Percentiles rank a stretch among this genome's conserved stretches.
Evolutionary conservation across 2,113 vertebrate genomes (phyloP).

Genomic region (Arothron firmamentum): DNA sequence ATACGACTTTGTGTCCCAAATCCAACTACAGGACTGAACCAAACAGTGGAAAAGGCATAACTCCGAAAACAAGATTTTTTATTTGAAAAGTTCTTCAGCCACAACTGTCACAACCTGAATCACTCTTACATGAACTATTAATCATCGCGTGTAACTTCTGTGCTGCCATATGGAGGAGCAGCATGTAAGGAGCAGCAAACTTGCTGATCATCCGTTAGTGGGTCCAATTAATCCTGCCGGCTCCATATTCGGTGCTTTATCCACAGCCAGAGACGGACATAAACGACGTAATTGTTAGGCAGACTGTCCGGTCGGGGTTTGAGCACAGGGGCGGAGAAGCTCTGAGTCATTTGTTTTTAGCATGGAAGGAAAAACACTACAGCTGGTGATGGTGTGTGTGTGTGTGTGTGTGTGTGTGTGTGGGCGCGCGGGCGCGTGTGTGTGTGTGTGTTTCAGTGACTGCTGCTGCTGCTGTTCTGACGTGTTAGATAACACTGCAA

Average conservation of each 20-base stretch:
- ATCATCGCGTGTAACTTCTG: conserved; percentile 94
- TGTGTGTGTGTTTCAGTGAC: too few species aligned
- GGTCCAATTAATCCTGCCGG: conserved; percentile 93
- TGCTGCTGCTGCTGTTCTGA: too few species aligned
- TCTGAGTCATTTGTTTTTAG: too few species aligned
- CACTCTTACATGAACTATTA: conserved; percentile 82
- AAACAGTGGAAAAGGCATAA: conserved; percentile 16
- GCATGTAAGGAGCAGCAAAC: conserved; percentile 90
- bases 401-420: too few species aligned
- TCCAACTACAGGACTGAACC: conserved; percentile 3
- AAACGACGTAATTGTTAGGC: conserved; percentile 84
- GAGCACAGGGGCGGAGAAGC: background rate
- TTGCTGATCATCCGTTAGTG: conserved; percentile 96
- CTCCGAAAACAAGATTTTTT: conserved; percentile 12
- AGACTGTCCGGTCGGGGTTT: conserved; percentile 80
- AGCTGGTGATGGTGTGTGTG: too few species aligned
- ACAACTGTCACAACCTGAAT: conserved; percentile 52
- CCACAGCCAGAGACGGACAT: conserved; percentile 79
- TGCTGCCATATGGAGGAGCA: conserved; percentile 96
- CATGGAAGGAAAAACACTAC: too few species aligned
- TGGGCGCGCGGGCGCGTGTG: too few species aligned
- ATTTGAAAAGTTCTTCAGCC: conserved; percentile 46
- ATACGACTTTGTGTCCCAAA: too few species aligned
- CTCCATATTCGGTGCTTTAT: conserved; percentile 79
- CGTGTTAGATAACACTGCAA: too few species aligned